These are phyloP conservation scores for Protonibea diacanthus DNA, from an alignment of 2,797 vertebrate genomes.

Conservation along the genomic window DNA sequence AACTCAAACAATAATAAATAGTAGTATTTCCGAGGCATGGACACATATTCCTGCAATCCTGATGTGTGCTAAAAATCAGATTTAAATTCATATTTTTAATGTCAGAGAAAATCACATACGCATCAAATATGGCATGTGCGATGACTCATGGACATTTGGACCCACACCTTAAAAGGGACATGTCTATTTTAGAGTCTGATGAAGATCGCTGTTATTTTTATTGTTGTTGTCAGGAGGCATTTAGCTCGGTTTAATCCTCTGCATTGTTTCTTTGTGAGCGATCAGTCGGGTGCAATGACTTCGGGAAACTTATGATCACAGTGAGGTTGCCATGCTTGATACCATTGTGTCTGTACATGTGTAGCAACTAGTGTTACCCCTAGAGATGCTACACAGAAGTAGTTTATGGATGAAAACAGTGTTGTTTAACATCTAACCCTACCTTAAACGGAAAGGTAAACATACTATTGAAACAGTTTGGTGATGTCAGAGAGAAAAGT, in stretches of 20 bases:
- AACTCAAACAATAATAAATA: neutral
- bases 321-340: neutral
- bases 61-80: neutral
- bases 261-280: neutral
- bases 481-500: neutral
- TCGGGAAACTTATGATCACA: neutral
- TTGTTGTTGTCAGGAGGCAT: too few species aligned
- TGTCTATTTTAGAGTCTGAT: neutral
- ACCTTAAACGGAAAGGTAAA: neutral
- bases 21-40: conserved; percentile 7
- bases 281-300: neutral
- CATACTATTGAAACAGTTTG: neutral
- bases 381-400: neutral
- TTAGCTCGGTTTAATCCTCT: neutral
- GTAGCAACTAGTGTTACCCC: neutral
- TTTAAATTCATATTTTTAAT: too few species aligned
- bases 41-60: neutral
- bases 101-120: neutral
- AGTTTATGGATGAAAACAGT: neutral
- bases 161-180: neutral
- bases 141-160: neutral
- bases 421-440: neutral
- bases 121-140: too few species aligned
- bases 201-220: neutral
- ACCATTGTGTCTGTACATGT: neutral